These are phyloP conservation scores for Neopelma chrysocephalum DNA, from an alignment of 2,797 vertebrate genomes.

Conservation along the genomic window DNA sequence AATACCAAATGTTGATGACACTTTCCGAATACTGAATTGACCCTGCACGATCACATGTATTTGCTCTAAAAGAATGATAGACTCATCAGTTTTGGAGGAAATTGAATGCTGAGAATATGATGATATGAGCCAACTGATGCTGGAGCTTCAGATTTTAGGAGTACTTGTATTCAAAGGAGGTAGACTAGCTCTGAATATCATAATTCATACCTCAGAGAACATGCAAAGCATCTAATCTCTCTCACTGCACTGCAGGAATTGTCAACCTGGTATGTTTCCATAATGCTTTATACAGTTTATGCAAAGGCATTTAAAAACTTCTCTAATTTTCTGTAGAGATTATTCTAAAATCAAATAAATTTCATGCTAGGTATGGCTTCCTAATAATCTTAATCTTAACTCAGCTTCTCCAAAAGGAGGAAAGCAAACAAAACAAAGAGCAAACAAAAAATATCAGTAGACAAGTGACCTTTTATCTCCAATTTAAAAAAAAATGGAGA, in stretches of 20 bases:
- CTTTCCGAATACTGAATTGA: neutral
- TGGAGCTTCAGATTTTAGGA: neutral
- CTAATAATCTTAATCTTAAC: neutral
- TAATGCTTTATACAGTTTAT: neutral
- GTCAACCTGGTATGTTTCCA: neutral
- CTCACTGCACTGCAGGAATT: neutral
- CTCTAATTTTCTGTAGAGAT: neutral
- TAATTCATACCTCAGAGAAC: neutral
- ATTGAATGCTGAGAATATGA: neutral
- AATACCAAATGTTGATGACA: neutral
- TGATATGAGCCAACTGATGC: neutral
- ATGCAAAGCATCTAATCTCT: neutral
- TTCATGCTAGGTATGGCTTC: neutral
- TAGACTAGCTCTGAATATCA: neutral
- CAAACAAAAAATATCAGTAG: neutral
- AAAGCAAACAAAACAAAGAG: neutral
- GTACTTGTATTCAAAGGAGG: neutral
- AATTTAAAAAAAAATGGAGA: neutral
- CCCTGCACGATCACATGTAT: neutral
- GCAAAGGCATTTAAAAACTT: neutral
- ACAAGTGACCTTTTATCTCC: neutral
- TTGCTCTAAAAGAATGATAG: neutral
- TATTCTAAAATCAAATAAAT: neutral
- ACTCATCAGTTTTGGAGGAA: neutral
- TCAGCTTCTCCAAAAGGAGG: neutral